Base-by-base conservation (phyloP, 1,140 invertebrate genomes). In the Megalopta genalis region DNA sequence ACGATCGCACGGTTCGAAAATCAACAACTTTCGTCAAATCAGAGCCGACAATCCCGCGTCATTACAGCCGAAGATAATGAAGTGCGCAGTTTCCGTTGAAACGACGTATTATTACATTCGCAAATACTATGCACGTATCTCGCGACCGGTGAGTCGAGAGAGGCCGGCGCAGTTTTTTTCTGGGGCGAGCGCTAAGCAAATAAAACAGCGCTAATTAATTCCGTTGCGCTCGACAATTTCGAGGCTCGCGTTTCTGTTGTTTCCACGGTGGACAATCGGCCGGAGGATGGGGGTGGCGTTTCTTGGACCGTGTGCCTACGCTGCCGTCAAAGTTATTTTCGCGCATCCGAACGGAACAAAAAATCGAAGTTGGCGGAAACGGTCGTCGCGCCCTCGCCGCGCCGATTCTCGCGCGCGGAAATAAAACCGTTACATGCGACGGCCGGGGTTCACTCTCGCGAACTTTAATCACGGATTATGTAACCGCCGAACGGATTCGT, bases 241-340 rank as follows among this genome's bases (percentile, higher is more conserved):
- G 9, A 1, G n/a, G 21, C 18, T 57, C 21, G 8, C 54, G 65
- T 73, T 59, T 79, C 69, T 49, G 32, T 42, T 74, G 23, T 66
- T 49, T 79, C 46, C 8, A 14, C 37, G 21, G 4, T 16, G 52
- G 12, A n/a, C 57, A 64, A 64, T 70, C 25, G 27, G 21, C 18
- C 4, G 32, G 14, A 21, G 39, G n/a, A 54, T 57, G n/a, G 25
- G 39, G n/a, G 65, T 64, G n/a, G 25, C 27, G 42, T 62, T n/a
- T 6, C 42, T 21, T 46, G 8, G n/a, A 32, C 25, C 25, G 12
- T 49, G 39, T 46, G 42, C 42, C 42, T 23, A 62, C 49, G 57
- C n/a, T 52, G 27, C 42, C 39, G 37, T 77, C 70, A 70, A 69
- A 69, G 66, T 77, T 75, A 67, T 75, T 67, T 59, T 67, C 73